phyloP scores from a whole-genome alignment of 2,888 invertebrate species.

The Nudaria mundana region DNA sequence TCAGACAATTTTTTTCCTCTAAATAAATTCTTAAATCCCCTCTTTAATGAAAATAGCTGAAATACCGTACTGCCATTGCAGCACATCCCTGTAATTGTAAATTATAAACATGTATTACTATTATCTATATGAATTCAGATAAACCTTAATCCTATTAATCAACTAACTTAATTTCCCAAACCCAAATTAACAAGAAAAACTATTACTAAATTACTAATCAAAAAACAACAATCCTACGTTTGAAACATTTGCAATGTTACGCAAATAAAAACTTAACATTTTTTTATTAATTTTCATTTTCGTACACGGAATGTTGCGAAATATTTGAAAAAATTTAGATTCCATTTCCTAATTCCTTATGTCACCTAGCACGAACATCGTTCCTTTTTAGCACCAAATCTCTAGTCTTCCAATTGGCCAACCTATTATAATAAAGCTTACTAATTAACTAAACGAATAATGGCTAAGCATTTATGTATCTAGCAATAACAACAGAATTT shows the following conservation, averaged over 20 bases:
- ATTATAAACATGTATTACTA: slow-evolving; percentile 73
- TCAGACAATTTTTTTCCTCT: slow-evolving; percentile 50
- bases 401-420: slow-evolving; percentile 78
- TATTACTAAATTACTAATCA: slow-evolving; percentile 72
- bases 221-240: slow-evolving; percentile 76
- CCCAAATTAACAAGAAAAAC: slow-evolving; percentile 78
- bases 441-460: slow-evolving; percentile 70
- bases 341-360: slow-evolving; percentile 44
- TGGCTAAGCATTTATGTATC: slow-evolving; percentile 78
- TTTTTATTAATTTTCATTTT: slow-evolving; percentile 37
- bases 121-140: slow-evolving; percentile 77
- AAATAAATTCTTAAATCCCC: slow-evolving; percentile 60
- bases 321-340: slow-evolving; percentile 47
- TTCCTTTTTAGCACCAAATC: slow-evolving; percentile 80
- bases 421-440: slow-evolving; percentile 75
- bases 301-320: slow-evolving; percentile 75
- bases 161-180: slow-evolving; percentile 78
- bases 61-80: slow-evolving; percentile 66
- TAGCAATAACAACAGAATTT: slow-evolving; percentile 79
- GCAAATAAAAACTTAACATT: slow-evolving; percentile 80
- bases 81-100: slow-evolving; percentile 80
- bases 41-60: slow-evolving; percentile 51
- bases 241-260: slow-evolving; percentile 67
- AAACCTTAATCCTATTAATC: slow-evolving; percentile 74
- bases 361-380: slow-evolving; percentile 57